A percentile compares a stretch with the other conserved stretches of the same genome.
These are phyloP conservation scores for Calyptomena viridis DNA, from an alignment of 2,113 vertebrate genomes.

Conservation along the genomic window DNA sequence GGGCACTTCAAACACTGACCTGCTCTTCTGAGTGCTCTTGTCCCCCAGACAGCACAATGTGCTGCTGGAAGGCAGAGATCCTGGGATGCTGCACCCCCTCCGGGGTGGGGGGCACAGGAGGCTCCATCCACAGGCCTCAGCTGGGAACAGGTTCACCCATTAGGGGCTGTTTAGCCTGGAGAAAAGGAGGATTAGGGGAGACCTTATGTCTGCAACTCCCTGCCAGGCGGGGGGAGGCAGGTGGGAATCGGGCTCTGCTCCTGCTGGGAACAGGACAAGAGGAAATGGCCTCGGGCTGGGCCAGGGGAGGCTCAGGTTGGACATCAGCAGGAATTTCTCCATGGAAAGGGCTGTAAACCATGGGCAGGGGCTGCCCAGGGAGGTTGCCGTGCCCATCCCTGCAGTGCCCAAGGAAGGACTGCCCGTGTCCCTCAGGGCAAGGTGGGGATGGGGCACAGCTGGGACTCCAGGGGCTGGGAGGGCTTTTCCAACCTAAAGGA, in stretches of 20 bases:
- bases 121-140: fast-evolving
- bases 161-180: not conserved
- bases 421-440: not conserved
- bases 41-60: fast-evolving
- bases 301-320: not conserved
- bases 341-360: not conserved
- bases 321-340: not conserved
- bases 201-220: not conserved
- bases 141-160: not conserved
- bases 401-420: not conserved
- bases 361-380: not conserved
- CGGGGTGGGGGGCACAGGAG: fast-evolving
- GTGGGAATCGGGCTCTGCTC: not conserved
- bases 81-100: not conserved
- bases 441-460: fast-evolving
- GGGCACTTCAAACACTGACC: not conserved
- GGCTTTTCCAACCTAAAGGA: fast-evolving
- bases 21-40: not conserved
- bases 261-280: not conserved
- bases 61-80: no score
- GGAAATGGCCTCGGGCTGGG: not conserved
- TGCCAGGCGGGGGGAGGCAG: not conserved
- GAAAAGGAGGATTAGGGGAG: not conserved
- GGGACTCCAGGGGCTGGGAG: fast-evolving
- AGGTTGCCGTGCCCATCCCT: not conserved